Evolutionary conservation across 2,797 vertebrate genomes (phyloP).

Genomic region (Botia kubotai): DNA sequence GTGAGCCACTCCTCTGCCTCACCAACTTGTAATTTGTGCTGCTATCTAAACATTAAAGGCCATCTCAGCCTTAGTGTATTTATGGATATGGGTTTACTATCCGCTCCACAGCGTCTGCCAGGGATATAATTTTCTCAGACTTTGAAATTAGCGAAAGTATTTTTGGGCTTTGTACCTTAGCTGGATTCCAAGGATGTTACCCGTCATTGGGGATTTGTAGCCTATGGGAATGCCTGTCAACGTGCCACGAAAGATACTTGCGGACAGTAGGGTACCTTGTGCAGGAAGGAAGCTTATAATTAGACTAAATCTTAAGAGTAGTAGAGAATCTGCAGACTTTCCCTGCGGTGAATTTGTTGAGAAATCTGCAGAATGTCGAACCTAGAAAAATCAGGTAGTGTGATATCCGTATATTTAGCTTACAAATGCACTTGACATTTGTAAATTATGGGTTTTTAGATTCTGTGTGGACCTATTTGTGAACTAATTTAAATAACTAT

Average conservation of each 20-base stretch:
- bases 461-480: no score
- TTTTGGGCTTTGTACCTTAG: neutral
- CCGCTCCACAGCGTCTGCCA: neutral
- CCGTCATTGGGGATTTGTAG: neutral
- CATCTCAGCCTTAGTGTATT: slow-evolving; percentile 41
- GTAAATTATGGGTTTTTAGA: no score
- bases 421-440: no score
- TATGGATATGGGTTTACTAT: slow-evolving; percentile 29
- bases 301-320: no score
- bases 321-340: no score
- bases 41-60: slow-evolving; percentile 38
- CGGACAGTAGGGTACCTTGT: slow-evolving; percentile 26
- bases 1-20: slow-evolving; percentile 12
- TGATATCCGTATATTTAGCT: no score
- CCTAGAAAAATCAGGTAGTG: no score
- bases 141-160: slow-evolving; percentile 20
- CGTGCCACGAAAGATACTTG: neutral
- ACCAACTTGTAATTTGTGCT: slow-evolving; percentile 57
- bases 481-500: no score
- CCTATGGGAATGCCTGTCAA: neutral
- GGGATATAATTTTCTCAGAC: slow-evolving; percentile 25
- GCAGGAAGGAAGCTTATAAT: neutral
- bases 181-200: slow-evolving; percentile 22
- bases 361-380: no score
- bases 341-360: no score